Conservation (phyloP, 2,113 vertebrate species). For the Tupaia chinensis region DNA sequence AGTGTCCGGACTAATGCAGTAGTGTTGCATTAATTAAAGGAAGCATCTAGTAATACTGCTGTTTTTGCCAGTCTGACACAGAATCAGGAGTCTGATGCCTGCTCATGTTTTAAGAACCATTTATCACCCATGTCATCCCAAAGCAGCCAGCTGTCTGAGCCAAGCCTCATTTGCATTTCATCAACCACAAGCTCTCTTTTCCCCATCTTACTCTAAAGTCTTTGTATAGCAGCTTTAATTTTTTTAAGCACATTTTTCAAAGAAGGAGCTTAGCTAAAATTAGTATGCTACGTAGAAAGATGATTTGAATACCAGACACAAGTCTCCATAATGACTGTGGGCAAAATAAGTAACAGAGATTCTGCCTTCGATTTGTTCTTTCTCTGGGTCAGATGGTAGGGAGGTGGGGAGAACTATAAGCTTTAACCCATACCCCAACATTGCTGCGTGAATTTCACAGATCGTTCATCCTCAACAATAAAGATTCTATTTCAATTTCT, state of each 20-base stretch:
- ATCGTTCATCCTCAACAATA: background rate
- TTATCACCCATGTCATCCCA: slow-evolving; percentile 97
- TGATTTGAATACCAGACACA: slow-evolving; percentile 86
- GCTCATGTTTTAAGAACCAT: slow-evolving; percentile 95
- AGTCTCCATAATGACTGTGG: slow-evolving; percentile 81
- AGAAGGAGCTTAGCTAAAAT: slow-evolving; percentile 88
- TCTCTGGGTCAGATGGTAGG: background rate
- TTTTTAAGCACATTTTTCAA: slow-evolving; percentile 86
- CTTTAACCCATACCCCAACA: background rate
- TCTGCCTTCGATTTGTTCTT: background rate
- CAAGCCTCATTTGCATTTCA: slow-evolving; percentile 94
- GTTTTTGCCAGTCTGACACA: slow-evolving; percentile 92
- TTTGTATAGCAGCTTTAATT: slow-evolving; percentile 86
- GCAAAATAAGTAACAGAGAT: slow-evolving; percentile 58
- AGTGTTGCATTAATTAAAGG: slow-evolving; percentile 94
- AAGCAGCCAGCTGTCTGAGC: slow-evolving; percentile 95
- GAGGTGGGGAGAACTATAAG: background rate
- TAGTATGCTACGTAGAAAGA: slow-evolving; percentile 86
- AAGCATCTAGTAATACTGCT: slow-evolving; percentile 92
- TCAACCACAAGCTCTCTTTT: slow-evolving; percentile 86
- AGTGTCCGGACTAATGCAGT: slow-evolving; percentile 89
- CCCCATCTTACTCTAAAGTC: slow-evolving; percentile 78
- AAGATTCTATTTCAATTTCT: slow-evolving; percentile 40
- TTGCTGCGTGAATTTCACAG: background rate
- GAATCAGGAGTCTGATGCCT: slow-evolving; percentile 95